These are phyloP conservation scores for human (Homo sapiens) DNA, from an alignment of 2,113 vertebrate genomes.

Conservation along the genomic window GRCh38 chr14:70709501-70710000, in stretches of 20 bases:
- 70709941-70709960: background rate
- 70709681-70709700: background rate
- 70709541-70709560: background rate
- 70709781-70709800: background rate
- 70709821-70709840: background rate
- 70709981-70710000: background rate
- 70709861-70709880: background rate
- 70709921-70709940: background rate
- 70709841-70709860: background rate
- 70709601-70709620: background rate
- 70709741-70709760: background rate
- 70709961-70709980: background rate
- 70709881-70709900: background rate
- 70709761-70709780: background rate
- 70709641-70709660: background rate
- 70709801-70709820: background rate
- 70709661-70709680: background rate
- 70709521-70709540: background rate
- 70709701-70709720: background rate
- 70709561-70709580: background rate
- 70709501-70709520: background rate
- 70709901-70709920: background rate
- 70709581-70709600: background rate
- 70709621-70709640: background rate
- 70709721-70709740: background rate